phyloP scores from a whole-genome alignment of 1,140 invertebrate species.

The Triops longicaudatus region DNA sequence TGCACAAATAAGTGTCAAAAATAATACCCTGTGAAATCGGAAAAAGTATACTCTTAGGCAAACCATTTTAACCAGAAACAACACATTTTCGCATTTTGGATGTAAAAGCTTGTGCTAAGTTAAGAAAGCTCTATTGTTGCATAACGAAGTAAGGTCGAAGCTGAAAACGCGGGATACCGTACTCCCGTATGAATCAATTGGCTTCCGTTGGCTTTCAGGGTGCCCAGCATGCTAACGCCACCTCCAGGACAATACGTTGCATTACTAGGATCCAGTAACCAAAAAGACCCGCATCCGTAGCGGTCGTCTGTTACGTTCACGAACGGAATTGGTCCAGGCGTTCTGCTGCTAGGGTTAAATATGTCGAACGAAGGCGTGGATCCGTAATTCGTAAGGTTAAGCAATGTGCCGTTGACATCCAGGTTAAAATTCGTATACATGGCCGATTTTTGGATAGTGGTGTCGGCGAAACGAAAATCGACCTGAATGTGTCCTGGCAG shows the following conservation, averaged over 20 bases:
- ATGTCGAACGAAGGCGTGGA: neutral
- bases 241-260: neutral
- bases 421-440: neutral
- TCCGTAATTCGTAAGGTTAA: neutral
- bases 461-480: neutral
- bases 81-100: no score
- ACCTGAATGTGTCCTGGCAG: neutral
- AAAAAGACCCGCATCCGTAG: neutral
- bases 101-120: no score
- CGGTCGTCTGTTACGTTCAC: neutral
- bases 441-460: no score
- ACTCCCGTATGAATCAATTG: neutral
- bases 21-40: no score
- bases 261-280: neutral
- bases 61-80: no score
- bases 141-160: no score
- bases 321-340: neutral
- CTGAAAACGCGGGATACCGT: neutral
- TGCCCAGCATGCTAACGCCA: neutral
- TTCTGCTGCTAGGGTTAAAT: neutral
- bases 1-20: no score
- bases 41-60: no score
- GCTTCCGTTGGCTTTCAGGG: neutral
- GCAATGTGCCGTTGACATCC: neutral
- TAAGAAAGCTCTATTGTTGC: no score